Conservation (phyloP, 1,140 invertebrate genomes). For the Drosophila chauvacae region DNA sequence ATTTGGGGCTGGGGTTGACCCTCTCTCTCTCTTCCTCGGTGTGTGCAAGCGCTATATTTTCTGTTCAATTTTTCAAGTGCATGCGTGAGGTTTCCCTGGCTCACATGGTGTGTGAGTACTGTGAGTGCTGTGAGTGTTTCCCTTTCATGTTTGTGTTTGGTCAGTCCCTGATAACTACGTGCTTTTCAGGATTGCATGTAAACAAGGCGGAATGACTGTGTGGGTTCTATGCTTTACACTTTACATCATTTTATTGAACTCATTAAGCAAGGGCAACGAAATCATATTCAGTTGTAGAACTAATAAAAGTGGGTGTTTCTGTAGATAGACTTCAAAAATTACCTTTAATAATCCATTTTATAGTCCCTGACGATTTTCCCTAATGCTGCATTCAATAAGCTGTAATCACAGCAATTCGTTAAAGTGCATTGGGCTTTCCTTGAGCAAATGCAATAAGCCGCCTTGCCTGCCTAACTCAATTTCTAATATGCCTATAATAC, state of each 20-base stretch:
- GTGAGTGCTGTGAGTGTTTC: conserved; percentile 1
- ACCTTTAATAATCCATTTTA: background rate
- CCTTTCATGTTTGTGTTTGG: conserved; percentile 28
- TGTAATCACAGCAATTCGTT: conserved; percentile 1
- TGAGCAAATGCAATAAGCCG: conserved; percentile 10
- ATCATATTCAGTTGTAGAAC: background rate
- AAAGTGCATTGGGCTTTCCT: conserved; percentile 4
- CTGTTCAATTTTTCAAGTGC: conserved; percentile 46
- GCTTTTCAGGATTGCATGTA: conserved; percentile 13
- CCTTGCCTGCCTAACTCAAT: conserved; percentile 8
- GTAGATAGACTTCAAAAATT: background rate
- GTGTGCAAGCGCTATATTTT: conserved; percentile 15
- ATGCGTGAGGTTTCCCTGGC: conserved; percentile 29
- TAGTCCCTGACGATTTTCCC: background rate
- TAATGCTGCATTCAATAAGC: no score
- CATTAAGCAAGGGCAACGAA: background rate
- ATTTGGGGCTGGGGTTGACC: background rate
- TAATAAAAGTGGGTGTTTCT: background rate
- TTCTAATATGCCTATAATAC: conserved; percentile 15
- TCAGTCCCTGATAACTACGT: conserved; percentile 20
- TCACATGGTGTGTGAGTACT: background rate
- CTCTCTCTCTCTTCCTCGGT: background rate
- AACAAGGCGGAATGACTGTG: background rate
- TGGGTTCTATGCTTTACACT: background rate
- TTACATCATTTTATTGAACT: background rate